Base-by-base conservation (phyloP, 2,113 vertebrate species). In the Lepisosteus oculatus region DNA sequence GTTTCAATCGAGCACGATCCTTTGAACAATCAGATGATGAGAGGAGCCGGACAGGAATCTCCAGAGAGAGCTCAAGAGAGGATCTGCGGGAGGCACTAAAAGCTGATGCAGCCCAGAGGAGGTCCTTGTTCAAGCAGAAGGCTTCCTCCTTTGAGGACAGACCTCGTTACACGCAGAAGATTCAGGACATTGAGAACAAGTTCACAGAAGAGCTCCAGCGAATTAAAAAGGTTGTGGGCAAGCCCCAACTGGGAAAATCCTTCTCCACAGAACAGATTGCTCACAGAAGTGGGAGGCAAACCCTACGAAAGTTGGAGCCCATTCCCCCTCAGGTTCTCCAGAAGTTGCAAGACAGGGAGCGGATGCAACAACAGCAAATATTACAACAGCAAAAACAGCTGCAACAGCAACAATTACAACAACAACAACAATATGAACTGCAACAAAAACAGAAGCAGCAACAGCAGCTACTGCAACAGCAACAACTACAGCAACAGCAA, bases 91-190 rank as follows among this genome's bases (percentile, higher is more conserved):
- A 92, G 8, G 93, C 90, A 0, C 62, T 91, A 61, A 91, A 69
- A 74, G 91, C 92, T 55, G 93, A 95, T 44, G 94, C 93, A 0
- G 94, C 92, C 0, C 89, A 94, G 76, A 86, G 95, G 65, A 94
- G 94, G 59, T 89, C 88, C 62, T 89, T 93, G 77, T 96, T 99
- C 80, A 93, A 89, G 78, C 95, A 97, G 80, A 95, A 95, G 85
- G 96, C 97, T 0, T 92, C 96, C 1, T 99, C 97, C 0, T 84
- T 99, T 4, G 97, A 99, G 0, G 97, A 99, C 64, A 92, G 95
- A 81, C 92, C 94, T 12, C 90, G 91, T 57, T 93, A 94, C 9
- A 85, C 93, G 3, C 87, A 93, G 70, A 92, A 94, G 0, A 91
- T 97, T 68, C 92, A 95, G 0, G 94, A 97, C 77, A 93, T 99